Evolutionary conservation across 1,140 invertebrate genomes (phyloP), one percentile per base, ranked within the genome.

Genomic region (Aplysia californica): DNA sequence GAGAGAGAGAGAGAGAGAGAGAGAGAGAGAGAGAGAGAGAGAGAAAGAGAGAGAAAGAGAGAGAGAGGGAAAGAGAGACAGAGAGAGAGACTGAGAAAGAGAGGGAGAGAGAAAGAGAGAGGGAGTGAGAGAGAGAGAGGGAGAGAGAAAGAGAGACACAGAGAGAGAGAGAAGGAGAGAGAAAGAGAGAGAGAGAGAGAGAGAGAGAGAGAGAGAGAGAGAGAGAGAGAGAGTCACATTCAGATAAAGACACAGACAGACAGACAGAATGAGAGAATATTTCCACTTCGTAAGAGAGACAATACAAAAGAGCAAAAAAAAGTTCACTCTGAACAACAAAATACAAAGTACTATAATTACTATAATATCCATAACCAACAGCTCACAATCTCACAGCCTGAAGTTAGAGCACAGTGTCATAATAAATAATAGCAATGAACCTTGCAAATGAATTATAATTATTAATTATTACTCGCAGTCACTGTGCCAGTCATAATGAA

Each of bases 1-100:
- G 29, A 5, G 20, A 68, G n/a, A 23, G 5, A 68, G 33, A 68
- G 66, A 39, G 35, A 21, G 36, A 38, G 56, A 64, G 21, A 29
- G 68, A 29, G 68, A 55, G 68, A 55, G 23, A 55, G 44, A 10
- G n/a, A 55, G 68, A 70, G 68, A 70, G 67, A 44, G 39, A 44
- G 67, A 41, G 72, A 65, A 41, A 6, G 61, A 39, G 38, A 41
- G 21, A n/a, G 21, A n/a, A 15, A 33, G 23, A 26, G 29, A n/a
- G 36, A 61, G 38, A 65, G 31, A 75, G 59, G 21, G 59, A 66
- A 31, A 44, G 58, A 44, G 29, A 21, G 39, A 66, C 1, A 23
- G 61, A 41, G 5, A 39, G 59, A 65, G 26, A 36, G 38, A 59
- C 10, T 0, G 58, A 1, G 56, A 33, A 5, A 38, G 21, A 20